These are phyloP conservation scores for Lutjanus erythropterus DNA, from an alignment of 2,113 vertebrate species.

Conservation along the genomic window DNA sequence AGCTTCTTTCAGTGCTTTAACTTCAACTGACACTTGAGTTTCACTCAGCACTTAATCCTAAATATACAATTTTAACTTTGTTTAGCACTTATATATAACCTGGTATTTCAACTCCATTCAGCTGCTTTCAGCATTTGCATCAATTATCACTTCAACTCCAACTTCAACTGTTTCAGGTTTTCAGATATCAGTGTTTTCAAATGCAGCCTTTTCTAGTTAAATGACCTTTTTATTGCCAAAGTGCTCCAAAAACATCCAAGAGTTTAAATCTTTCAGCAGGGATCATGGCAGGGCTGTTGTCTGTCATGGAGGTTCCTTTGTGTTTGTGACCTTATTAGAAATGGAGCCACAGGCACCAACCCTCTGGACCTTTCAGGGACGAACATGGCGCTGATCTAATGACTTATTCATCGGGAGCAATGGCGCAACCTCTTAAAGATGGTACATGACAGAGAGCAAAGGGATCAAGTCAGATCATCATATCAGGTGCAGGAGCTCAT, in stretches of 20 bases:
- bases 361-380: slow-evolving; percentile 42
- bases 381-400: slow-evolving; percentile 31
- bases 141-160: background rate
- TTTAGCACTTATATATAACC: too few relatives aligned
- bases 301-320: slow-evolving; percentile 32
- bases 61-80: background rate
- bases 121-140: background rate
- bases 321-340: slow-evolving; percentile 57
- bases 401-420: slow-evolving; percentile 62
- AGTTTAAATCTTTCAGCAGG: background rate
- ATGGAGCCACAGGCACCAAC: slow-evolving; percentile 16
- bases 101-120: too few relatives aligned
- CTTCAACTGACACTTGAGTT: background rate
- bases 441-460: slow-evolving; percentile 45
- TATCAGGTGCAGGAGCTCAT: slow-evolving; percentile 47
- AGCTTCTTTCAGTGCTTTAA: background rate
- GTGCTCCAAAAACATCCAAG: background rate
- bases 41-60: background rate
- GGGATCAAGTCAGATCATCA: slow-evolving; percentile 48
- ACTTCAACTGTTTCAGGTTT: background rate
- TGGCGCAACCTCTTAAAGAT: slow-evolving; percentile 44
- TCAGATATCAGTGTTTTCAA: background rate
- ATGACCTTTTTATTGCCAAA: slow-evolving; percentile 3
- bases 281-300: background rate
- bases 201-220: background rate